Conservation (phyloP, 2,797 vertebrate species). For the Betta splendens region DNA sequence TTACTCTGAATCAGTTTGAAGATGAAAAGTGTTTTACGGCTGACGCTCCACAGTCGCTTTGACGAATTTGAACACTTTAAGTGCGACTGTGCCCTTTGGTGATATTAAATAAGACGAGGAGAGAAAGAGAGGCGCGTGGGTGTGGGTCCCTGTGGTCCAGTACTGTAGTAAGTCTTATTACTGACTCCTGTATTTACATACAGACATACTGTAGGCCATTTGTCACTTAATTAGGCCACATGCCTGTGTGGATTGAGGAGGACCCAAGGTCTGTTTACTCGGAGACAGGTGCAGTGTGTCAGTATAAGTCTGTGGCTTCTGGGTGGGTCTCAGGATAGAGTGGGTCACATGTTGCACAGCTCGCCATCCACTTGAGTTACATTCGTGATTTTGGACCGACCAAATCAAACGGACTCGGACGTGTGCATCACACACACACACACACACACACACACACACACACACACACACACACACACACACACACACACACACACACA, state of each 20-base stretch:
- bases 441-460: too few relatives aligned
- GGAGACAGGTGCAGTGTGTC: slow-evolving; percentile 37
- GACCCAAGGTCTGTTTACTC: slow-evolving; percentile 8
- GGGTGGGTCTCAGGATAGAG: slow-evolving; percentile 3
- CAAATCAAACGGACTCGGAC: slow-evolving; percentile 24
- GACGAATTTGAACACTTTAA: slow-evolving; percentile 22
- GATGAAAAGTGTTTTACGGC: slow-evolving; percentile 16
- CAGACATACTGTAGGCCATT: not conserved
- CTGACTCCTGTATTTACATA: not conserved
- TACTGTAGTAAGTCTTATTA: not conserved
- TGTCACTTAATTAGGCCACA: slow-evolving; percentile 5
- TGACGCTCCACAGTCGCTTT: slow-evolving; percentile 23
- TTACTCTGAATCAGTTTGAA: slow-evolving; percentile 24
- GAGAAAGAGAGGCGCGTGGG: not conserved
- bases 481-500: too few relatives aligned
- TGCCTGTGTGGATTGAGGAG: not conserved
- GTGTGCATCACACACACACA: not conserved
- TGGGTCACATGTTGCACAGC: slow-evolving; percentile 16
- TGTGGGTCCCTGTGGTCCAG: too few relatives aligned
- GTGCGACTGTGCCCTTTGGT: slow-evolving; percentile 18
- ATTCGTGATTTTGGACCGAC: slow-evolving; percentile 11
- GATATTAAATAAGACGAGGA: slow-evolving; percentile 7
- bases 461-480: too few relatives aligned
- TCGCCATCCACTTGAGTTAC: slow-evolving; percentile 7
- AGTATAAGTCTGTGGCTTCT: not conserved